Conservation (phyloP, 2,888 invertebrate species). For the Melikaiella ostensackeni region DNA sequence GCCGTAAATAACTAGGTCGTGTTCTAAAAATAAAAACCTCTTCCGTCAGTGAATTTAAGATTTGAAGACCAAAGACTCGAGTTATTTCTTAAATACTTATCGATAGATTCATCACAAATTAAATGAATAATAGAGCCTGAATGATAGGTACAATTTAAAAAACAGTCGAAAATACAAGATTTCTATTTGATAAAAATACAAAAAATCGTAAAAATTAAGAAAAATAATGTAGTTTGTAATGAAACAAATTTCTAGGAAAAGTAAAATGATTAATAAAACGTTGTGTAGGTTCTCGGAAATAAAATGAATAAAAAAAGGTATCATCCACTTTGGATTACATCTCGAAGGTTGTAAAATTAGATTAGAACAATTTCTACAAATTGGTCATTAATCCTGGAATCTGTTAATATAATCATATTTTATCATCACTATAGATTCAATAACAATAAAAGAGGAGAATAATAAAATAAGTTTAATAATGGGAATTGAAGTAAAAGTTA, state of each 20-base stretch:
- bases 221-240: neutral
- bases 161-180: no score
- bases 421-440: no score
- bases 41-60: conserved; percentile 39
- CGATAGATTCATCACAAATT: neutral
- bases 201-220: neutral
- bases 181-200: neutral
- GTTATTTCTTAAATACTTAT: conserved; percentile 29
- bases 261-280: conserved; percentile 3
- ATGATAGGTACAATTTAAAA: neutral
- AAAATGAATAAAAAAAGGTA: neutral
- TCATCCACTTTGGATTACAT: neutral
- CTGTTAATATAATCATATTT: no score
- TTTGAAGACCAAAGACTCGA: conserved; percentile 27
- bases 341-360: neutral
- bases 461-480: no score
- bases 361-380: neutral
- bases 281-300: conserved; percentile 16
- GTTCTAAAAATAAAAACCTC: conserved; percentile 37
- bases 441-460: no score
- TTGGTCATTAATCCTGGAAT: no score
- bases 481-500: no score
- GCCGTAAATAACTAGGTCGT: conserved; percentile 32
- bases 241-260: neutral
- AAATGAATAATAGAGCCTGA: neutral